A percentile compares a stretch with the other conserved stretches of the same genome.
Evolutionary conservation across 2,888 invertebrate genomes (phyloP).

Genomic region (Gymnocheta viridis): DNA sequence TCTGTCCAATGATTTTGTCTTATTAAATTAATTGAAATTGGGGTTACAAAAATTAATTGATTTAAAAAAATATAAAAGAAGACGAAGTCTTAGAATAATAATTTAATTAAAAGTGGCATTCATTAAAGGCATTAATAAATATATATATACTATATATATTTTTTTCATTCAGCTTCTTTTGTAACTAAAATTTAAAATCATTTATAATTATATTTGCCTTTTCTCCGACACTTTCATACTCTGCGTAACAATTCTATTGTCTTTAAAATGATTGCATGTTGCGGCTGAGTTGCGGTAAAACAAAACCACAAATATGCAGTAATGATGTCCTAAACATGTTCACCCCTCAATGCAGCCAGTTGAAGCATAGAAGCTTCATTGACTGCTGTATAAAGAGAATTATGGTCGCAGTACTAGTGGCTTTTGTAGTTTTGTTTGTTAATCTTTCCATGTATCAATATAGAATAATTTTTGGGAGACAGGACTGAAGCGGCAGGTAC

Average conservation of each 20-base stretch:
- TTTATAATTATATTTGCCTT: slow-evolving; percentile 17
- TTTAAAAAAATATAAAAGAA: slow-evolving; percentile 9
- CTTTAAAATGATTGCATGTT: slow-evolving; percentile 78
- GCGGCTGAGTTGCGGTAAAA: slow-evolving; percentile 77
- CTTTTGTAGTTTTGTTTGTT: slow-evolving; percentile 24
- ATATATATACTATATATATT: no score
- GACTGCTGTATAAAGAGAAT: slow-evolving; percentile 34
- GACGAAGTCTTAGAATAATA: not conserved
- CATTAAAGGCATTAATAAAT: slow-evolving; percentile 5
- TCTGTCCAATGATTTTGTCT: not conserved
- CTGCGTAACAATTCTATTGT: slow-evolving; percentile 69
- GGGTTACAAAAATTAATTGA: no score
- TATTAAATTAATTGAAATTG: no score
- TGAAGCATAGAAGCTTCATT: slow-evolving; percentile 61
- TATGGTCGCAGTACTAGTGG: slow-evolving; percentile 58
- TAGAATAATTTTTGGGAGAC: not conserved
- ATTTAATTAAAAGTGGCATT: slow-evolving; percentile 37
- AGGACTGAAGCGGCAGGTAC: not conserved
- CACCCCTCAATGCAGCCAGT: slow-evolving; percentile 37
- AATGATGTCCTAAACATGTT: slow-evolving; percentile 75
- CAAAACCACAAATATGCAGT: slow-evolving; percentile 80
- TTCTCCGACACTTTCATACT: not conserved
- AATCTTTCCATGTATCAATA: slow-evolving; percentile 17
- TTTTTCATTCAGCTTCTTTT: not conserved
- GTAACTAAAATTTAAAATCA: not conserved